Base-by-base conservation (phyloP, 2,113 vertebrate genomes). In the Indicator maculatus region DNA sequence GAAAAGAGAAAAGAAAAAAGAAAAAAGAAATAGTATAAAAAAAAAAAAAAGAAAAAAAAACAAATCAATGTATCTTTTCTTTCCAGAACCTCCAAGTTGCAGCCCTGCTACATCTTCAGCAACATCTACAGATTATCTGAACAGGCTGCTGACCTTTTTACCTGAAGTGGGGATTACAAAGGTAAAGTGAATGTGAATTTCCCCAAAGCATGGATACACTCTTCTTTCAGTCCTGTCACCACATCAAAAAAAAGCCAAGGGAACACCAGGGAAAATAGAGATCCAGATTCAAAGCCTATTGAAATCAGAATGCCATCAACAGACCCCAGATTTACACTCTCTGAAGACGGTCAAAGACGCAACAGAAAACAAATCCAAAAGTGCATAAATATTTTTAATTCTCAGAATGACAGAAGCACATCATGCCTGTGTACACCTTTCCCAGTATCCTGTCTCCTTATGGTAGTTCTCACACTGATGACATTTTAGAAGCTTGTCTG, bases 191-290 rank as follows among this genome's bases (percentile, higher is more conserved):
- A 88, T 55, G 39, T 53, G 39, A 82, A 86, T 75, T 90, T 84
- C 79, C 66, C 53, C 66, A 69, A 85, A 91, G 41, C 56, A 77
- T 1, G 18, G 18, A 71, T 28, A 77, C 11, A 56, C 31, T 23
- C 26, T 27, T 27, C 65, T 90, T 86, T 77, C 59, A 83, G 61
- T 55, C 67, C 61, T 75, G 38, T 41, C 70, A 47, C 30, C 66
- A 92, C 31, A 55, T 58, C n/a, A 36, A 55, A 60, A 91, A 85
- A 86, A 71, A 86, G 58, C 33, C n/a, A 83, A 82, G 38, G 15
- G 70, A 96, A 87, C 56, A 89, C 76, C 75, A 80, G 30, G 41
- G 52, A 78, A 86, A 95, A 74, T 27, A 44, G 38, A 83, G 33
- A 36, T 84, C 55, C 72, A 56, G 31, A 93, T 65, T 71, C 85